Base-by-base conservation (phyloP, 2,888 invertebrate species). In the Eupithecia insigniata region DNA sequence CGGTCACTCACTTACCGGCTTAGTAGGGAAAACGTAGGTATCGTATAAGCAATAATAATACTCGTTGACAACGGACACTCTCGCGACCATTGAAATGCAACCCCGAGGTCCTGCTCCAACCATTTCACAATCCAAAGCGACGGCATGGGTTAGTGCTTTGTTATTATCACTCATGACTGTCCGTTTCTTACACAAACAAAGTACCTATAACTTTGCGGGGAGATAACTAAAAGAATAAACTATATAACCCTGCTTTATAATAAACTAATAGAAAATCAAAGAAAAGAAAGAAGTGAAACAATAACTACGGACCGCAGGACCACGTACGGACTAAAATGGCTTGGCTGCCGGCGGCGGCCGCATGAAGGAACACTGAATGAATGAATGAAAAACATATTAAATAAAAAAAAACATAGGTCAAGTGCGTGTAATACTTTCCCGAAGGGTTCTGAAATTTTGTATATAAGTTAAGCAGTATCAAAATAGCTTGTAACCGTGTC, bases 11-110 rank as follows among this genome's bases (percentile, higher is more conserved):
- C 71, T 71, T 70, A 73, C 75, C 51, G 51, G 36, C 51, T 64
- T 68, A 7, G 43, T 69, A 3, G 75, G 75, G 2, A 36, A 66
- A 22, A 77, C 69, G 30, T 69, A 77, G 0, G 66, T 64, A 26
- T 77, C 72, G 46, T 61, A 75, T 0, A 77, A 34, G 32, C 75
- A 75, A 1, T 30, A 22, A 6, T 66, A 65, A 5, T 67, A 8
- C 34, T 77, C 75, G 26, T 77, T 75, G 1, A 77, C 77, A 16
- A 77, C 22, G 1, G 77, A 75, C 0, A 72, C 77, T 51, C 73
- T 70, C 4, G 77, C 77, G 0, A 36, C 68, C 18, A 75, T 67
- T 10, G 60, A 67, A 5, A 66, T 67, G 1, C 18, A 18, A 0
- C 76, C 72, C 0, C 32, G n/a, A 0, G 10, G 46, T 0, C 70